Percentiles rank a stretch among this genome's conserved stretches.
Evolutionary conservation across 2,113 vertebrate genomes (phyloP).

Genomic region (Dipodomys spectabilis): DNA sequence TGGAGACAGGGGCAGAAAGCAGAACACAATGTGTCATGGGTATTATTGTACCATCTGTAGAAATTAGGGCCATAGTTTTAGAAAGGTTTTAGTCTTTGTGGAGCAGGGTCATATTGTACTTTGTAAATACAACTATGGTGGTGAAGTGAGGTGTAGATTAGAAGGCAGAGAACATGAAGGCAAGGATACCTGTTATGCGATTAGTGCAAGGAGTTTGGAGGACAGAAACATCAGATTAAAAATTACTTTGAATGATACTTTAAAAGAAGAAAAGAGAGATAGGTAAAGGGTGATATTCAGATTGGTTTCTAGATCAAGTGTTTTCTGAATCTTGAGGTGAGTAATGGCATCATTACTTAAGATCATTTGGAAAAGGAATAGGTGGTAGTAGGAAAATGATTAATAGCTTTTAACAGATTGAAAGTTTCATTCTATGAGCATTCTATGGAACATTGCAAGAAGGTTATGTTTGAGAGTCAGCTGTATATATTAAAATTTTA

Average conservation of each 20-base stretch:
- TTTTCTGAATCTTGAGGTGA: neutral
- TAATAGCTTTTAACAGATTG: constrained; percentile 42
- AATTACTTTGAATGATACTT: neutral
- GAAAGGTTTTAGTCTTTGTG: neutral
- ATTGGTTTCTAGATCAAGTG: constrained; percentile 15
- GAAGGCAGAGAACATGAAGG: neutral
- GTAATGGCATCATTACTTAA: constrained; percentile 42
- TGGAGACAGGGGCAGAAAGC: neutral
- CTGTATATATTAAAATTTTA: constrained; percentile 27
- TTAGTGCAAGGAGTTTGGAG: neutral
- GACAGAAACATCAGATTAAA: constrained; percentile 2
- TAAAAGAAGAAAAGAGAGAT: neutral
- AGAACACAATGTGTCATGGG: neutral
- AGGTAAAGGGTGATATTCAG: neutral
- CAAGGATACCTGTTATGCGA: neutral
- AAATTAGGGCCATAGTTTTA: neutral
- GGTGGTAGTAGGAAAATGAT: constrained; percentile 6
- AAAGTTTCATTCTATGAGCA: constrained; percentile 26
- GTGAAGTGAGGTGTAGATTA: neutral
- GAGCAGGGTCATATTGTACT: neutral
- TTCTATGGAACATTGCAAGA: constrained; percentile 38
- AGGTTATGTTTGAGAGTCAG: constrained; percentile 19
- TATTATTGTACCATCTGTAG: neutral
- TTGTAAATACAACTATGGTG: constrained; percentile 13
- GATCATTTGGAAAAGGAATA: constrained; percentile 52